phyloP scores from a whole-genome alignment of 2,113 vertebrate genomes.

The Pyxicephalus adspersus region DNA sequence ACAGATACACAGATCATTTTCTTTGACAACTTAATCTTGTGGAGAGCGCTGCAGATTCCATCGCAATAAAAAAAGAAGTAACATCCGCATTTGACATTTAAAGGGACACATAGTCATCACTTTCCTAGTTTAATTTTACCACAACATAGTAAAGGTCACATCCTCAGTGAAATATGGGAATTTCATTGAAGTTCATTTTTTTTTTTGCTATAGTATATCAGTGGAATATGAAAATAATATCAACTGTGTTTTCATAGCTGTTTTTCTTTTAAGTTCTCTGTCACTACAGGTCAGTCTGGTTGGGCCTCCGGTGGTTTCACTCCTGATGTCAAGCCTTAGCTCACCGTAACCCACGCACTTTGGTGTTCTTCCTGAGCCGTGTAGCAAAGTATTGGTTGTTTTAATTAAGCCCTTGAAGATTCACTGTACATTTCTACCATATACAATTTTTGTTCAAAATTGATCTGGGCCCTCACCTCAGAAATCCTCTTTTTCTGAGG shows the following conservation, averaged over 20 bases:
- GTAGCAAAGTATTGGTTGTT: conserved; percentile 28
- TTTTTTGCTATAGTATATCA: conserved; percentile 45
- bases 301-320: conserved; percentile 26
- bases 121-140: conserved; percentile 55
- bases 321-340: conserved; percentile 25
- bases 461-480: conserved; percentile 49
- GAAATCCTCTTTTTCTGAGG: conserved; percentile 39
- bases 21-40: conserved; percentile 58
- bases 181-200: conserved; percentile 52
- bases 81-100: conserved; percentile 56
- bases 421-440: conserved; percentile 25
- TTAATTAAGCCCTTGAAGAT: conserved; percentile 52
- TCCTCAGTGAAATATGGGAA: conserved; percentile 54
- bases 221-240: conserved; percentile 50
- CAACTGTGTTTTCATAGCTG: conserved; percentile 40
- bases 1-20: conserved; percentile 58
- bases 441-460: conserved; percentile 50
- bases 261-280: conserved; percentile 41
- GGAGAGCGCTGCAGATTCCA: conserved; percentile 48
- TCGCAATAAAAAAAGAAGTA: conserved; percentile 54
- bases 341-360: conserved; percentile 26
- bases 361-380: background rate
- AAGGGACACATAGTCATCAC: conserved; percentile 58
- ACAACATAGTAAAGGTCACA: conserved; percentile 57
- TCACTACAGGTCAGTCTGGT: conserved; percentile 37